phyloP scores from a whole-genome alignment of 2,797 vertebrate genomes.

The Phylloscopus collybita region DNA sequence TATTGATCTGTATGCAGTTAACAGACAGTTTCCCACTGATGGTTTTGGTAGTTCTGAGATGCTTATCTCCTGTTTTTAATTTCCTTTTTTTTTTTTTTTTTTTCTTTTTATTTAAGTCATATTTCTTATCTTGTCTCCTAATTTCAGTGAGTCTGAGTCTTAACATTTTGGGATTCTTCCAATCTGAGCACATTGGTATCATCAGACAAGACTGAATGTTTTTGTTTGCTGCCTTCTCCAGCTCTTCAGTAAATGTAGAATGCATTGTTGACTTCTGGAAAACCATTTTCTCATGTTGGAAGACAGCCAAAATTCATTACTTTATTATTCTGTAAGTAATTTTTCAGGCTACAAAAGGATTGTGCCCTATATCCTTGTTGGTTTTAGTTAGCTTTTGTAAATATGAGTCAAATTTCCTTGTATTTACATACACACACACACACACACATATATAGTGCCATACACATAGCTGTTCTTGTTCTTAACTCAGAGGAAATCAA shows the following conservation, averaged over 20 bases:
- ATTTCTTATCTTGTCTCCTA: background rate
- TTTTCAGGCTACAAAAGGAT: background rate
- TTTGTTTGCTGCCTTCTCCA: background rate
- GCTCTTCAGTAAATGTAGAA: background rate
- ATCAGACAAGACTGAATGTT: background rate
- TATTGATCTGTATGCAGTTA: background rate
- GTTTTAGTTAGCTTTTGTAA: background rate
- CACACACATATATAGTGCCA: accelerated
- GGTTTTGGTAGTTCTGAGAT: background rate
- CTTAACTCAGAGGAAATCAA: background rate
- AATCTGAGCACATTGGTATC: background rate
- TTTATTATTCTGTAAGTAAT: background rate
- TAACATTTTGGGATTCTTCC: background rate
- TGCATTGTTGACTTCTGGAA: background rate
- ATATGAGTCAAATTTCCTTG: background rate
- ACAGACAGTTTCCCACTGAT: background rate
- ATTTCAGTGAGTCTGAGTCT: background rate
- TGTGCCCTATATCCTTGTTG: background rate
- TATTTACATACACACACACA: background rate
- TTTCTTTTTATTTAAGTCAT: background rate
- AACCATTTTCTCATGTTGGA: background rate
- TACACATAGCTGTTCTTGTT: background rate
- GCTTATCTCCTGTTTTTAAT: background rate
- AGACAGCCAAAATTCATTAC: background rate
- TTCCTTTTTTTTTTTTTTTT: background rate